Evolutionary conservation across 2,797 vertebrate species (phyloP).

Genomic region (Urosaurus nigricauda): DNA sequence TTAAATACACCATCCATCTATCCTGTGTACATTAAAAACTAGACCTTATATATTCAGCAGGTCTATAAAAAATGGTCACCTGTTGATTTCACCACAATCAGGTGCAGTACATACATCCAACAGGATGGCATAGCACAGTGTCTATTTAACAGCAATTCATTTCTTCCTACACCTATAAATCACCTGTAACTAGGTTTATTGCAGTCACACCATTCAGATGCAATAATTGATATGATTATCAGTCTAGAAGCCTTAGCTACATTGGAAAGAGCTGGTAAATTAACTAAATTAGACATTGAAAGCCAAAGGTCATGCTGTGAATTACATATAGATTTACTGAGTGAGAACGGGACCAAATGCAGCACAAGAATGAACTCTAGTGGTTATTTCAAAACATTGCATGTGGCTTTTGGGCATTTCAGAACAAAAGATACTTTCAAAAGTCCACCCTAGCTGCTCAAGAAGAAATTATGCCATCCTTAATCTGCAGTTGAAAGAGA

Average conservation of each 20-base stretch:
- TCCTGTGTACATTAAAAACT: neutral
- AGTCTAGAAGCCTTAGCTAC: slow-evolving; percentile 3
- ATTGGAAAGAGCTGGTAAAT: neutral
- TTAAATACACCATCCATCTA: neutral
- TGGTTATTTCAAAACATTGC: slow-evolving; percentile 72
- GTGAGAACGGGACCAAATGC: slow-evolving; percentile 66
- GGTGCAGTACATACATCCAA: neutral
- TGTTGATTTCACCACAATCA: neutral
- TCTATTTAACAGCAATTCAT: slow-evolving; percentile 6
- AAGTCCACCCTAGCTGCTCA: neutral
- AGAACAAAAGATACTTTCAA: neutral
- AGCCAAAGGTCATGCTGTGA: slow-evolving; percentile 49
- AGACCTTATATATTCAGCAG: neutral
- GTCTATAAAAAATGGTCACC: neutral
- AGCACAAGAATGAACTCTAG: slow-evolving; percentile 94
- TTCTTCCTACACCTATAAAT: slow-evolving; percentile 29
- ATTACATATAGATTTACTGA: neutral
- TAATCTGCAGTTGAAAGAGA: neutral
- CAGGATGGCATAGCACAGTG: neutral
- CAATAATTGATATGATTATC: neutral
- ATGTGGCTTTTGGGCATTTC: slow-evolving; percentile 33
- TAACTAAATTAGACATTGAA: neutral
- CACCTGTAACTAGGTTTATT: slow-evolving; percentile 31
- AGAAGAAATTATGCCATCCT: neutral
- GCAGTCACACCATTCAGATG: slow-evolving; percentile 18